Evolutionary conservation across 2,888 invertebrate genomes (phyloP), one percentile per base, ranked within the genome.

Genomic region (Lepidocyrtinus sp.): DNA sequence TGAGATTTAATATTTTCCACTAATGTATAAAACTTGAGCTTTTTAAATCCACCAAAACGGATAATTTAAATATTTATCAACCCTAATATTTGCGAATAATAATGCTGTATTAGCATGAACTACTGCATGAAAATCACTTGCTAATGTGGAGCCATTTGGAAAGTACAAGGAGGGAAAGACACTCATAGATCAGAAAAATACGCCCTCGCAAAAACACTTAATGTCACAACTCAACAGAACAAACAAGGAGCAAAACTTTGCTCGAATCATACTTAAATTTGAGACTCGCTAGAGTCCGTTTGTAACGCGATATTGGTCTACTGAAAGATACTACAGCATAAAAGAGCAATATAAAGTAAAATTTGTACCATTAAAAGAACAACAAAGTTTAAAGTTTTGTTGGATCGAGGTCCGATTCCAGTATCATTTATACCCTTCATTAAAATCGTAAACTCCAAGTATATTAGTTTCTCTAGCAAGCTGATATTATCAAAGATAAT

Each of bases 201-300:
- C 74, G 26, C 74, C 74, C 64, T 65, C 74, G 36, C 74, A 67
- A 27, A 65, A 74, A 19, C 67, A 74, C 65, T 74, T 74, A 74
- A 74, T 65, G 74, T 74, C 74, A 74, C 65, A 55, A 67, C 55
- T 74, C 36, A 36, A 74, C 74, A 74, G 26, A 67, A 26, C 74
- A 74, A 74, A 74, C 74, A 74, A 67, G 74, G 74, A 74, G 74
- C 65, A 65, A 36, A 36, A 36, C 5, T 36, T 36, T 36, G 12
- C 12, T 5, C 36, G 36, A 36, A 36, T 36, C 36, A 12, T 36
- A 7, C 36, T 36, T 7, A 5, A 36, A 7, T 36, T 36, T 36
- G 36, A 12, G n/a, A n/a, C n/a, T n/a, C n/a, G n/a, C n/a, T n/a
- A 5, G 36, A 36, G 36, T 12, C 36, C 36, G 12, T 36, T 36